These are phyloP conservation scores for Mimas tiliae DNA, from an alignment of 2,888 invertebrate species.

Conservation along the genomic window DNA sequence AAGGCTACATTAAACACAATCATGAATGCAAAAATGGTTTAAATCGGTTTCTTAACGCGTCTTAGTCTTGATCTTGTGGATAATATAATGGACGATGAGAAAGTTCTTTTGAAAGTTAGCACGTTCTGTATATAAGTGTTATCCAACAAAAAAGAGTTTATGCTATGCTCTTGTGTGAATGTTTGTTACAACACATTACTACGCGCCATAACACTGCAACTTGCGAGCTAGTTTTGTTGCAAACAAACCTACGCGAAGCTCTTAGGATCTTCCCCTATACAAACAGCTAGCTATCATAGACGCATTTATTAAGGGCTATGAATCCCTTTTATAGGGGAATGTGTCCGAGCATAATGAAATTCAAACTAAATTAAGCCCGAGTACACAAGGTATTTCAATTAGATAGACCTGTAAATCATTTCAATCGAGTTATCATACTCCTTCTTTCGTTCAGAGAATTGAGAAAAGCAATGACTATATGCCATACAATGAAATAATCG, in stretches of 20 bases:
- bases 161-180: slow-evolving; percentile 19
- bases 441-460: no score
- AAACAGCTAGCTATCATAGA: slow-evolving; percentile 9
- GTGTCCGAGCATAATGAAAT: background rate
- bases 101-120: slow-evolving; percentile 25
- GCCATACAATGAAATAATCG: no score
- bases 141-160: slow-evolving; percentile 13
- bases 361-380: background rate
- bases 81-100: slow-evolving; percentile 22
- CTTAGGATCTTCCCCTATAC: slow-evolving; percentile 3
- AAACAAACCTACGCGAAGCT: slow-evolving; percentile 2
- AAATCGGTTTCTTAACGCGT: slow-evolving; percentile 11
- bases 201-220: slow-evolving; percentile 11
- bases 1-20: slow-evolving; percentile 19
- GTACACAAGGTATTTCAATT: background rate
- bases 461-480: no score
- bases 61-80: slow-evolving; percentile 17
- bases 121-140: slow-evolving; percentile 13
- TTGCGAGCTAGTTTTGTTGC: slow-evolving; percentile 4
- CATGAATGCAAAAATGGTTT: slow-evolving; percentile 2
- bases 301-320: slow-evolving; percentile 8
- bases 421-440: no score
- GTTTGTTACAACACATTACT: slow-evolving; percentile 12
- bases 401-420: background rate
- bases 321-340: background rate